Conservation (phyloP, 2,797 vertebrate species). For the Sebastiscus albofasciatus region DNA sequence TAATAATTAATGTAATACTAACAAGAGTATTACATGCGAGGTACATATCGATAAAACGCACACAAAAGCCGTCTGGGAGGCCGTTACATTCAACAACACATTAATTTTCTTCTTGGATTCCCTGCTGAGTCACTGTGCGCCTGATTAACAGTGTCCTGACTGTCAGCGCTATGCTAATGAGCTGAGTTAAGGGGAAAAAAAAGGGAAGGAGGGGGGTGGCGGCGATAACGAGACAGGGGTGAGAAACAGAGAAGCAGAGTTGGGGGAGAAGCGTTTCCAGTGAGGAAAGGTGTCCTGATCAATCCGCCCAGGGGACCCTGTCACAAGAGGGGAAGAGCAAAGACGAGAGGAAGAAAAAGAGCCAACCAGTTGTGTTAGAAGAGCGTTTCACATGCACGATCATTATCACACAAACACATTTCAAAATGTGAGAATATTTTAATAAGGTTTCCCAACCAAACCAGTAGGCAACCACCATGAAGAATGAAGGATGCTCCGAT, state of each 20-base stretch:
- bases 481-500: no score
- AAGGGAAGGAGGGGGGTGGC: not conserved
- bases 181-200: conserved; percentile 4
- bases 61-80: not conserved
- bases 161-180: conserved; percentile 25
- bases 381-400: conserved; percentile 33
- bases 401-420: not conserved
- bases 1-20: not conserved
- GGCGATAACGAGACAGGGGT: conserved; percentile 32
- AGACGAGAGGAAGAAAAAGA: not conserved
- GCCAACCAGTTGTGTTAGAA: not conserved
- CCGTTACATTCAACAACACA: not conserved
- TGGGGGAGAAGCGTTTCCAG: not conserved
- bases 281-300: conserved; percentile 1
- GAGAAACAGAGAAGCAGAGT: not conserved
- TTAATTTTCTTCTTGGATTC: not conserved
- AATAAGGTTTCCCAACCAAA: not conserved
- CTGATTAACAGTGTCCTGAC: not conserved
- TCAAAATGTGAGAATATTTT: not conserved
- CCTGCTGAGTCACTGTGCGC: conserved; percentile 27
- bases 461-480: not conserved
- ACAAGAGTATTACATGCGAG: not conserved
- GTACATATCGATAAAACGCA: conserved; percentile 8
- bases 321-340: not conserved
- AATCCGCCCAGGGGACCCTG: conserved; percentile 7